A percentile compares a stretch with the other conserved stretches of the same genome.
Conservation (phyloP, 2,797 vertebrate genomes). For the Molossus molossus region DNA sequence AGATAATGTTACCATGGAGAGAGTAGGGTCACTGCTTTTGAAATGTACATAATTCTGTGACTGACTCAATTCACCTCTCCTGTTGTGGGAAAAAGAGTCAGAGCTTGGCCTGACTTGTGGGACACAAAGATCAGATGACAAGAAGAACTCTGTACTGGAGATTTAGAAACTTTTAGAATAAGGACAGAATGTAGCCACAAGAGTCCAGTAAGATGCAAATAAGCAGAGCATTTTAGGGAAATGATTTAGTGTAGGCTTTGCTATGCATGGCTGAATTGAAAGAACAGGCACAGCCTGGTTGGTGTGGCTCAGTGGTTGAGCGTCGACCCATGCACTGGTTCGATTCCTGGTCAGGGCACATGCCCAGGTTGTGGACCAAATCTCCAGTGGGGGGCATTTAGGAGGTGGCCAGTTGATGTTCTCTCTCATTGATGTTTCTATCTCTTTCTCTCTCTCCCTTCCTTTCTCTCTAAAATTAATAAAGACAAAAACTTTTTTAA, state of each 20-base stretch:
- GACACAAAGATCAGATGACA: neutral
- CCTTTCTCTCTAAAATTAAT: too few relatives aligned
- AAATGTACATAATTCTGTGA: neutral
- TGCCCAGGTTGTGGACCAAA: too few relatives aligned
- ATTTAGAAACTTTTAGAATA: slow-evolving; percentile 6
- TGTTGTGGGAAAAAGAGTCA: neutral
- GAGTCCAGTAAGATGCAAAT: neutral
- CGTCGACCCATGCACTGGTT: too few relatives aligned
- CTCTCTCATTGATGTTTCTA: too few relatives aligned
- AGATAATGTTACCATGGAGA: neutral
- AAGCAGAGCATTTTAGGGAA: neutral
- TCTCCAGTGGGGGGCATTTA: too few relatives aligned
- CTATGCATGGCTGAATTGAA: neutral
- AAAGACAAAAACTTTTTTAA: too few relatives aligned
- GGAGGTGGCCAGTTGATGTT: too few relatives aligned
- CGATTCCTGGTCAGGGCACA: too few relatives aligned
- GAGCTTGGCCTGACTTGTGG: neutral
- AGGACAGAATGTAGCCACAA: neutral
- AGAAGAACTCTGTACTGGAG: neutral
- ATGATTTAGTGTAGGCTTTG: neutral
- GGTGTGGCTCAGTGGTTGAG: too few relatives aligned
- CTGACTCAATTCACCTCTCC: neutral
- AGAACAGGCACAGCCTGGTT: neutral
- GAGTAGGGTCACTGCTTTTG: neutral
- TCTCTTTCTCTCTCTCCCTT: too few relatives aligned